Evolutionary conservation across 2,888 invertebrate genomes (phyloP), one percentile per base, ranked within the genome.

Genomic region (Oxycera nigricornis): DNA sequence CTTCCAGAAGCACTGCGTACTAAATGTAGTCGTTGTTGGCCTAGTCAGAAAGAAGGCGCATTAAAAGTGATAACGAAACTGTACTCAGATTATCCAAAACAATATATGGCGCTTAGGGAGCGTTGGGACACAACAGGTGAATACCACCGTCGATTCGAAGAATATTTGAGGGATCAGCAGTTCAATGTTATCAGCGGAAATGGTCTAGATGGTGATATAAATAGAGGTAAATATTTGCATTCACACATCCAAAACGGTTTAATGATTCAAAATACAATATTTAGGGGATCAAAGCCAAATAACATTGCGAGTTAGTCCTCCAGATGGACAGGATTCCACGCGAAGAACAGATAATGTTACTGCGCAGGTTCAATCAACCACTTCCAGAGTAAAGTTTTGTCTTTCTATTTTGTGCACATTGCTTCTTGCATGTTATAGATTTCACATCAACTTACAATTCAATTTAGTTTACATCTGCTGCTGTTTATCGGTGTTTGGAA

Each of bases 41-140:
- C 88, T 28, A 87, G 88, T 73, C 92, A 92, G 83, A 91, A 90
- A 83, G 84, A 83, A 72, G 88, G 88, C 0, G 90, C 92, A 0
- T 89, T 92, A 55, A 91, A 91, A 82, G 90, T 92, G 3, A 90
- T 93, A 75, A 88, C 86, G 75, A 88, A 91, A 78, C 83, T 93
- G 65, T 90, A 88, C 81, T 82, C 86, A 72, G 90, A 91, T 75
- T 89, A 89, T 81, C 87, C 88, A 0, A 86, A 87, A 0, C 92
- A 92, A 78, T 93, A 92, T 91, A 88, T 89, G 11, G 88, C 89
- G 80, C 86, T 93, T 30, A 81, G 89, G 6, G 86, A 87, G 20
- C 89, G 90, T 78, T 93, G 91, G 87, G 93, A 93, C 82, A 92
- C 92, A 2, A 88, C 89, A 11, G 92, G 92, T 0, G 88, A 90